phyloP scores from a whole-genome alignment of 2,797 vertebrate genomes.

The Enteromius radiatus region DNA sequence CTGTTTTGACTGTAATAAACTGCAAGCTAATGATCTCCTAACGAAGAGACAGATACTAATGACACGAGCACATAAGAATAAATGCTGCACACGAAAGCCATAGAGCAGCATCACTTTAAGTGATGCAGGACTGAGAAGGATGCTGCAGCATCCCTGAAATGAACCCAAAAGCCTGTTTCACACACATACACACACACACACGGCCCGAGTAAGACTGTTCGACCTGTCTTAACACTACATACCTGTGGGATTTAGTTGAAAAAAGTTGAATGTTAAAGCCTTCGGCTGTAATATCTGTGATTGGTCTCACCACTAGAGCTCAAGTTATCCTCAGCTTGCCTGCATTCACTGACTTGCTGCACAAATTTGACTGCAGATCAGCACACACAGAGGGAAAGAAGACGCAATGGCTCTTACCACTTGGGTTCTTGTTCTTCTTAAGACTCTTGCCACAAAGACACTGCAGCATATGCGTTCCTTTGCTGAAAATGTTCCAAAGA shows the following conservation, averaged over 20 bases:
- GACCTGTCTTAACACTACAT: conserved; percentile 26
- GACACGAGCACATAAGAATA: background rate
- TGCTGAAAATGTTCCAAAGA: conserved; percentile 99
- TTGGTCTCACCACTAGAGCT: conserved; percentile 66
- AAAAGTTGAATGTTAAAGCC: conserved; percentile 76
- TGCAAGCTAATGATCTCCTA: conserved; percentile 30
- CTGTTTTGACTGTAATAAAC: conserved; percentile 41
- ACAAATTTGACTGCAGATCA: conserved; percentile 70
- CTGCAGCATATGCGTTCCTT: conserved; percentile 99
- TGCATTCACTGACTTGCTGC: conserved; percentile 74
- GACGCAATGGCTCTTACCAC: conserved; percentile 89
- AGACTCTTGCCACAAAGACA: conserved; percentile 99
- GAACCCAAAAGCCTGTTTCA: conserved; percentile 61
- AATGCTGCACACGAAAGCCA: conserved; percentile 56
- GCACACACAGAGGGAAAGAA: conserved; percentile 28
- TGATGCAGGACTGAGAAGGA: conserved; percentile 70
- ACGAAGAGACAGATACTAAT: background rate
- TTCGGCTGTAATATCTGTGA: conserved; percentile 63
- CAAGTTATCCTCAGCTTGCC: conserved; percentile 56
- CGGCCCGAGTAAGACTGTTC: conserved; percentile 6
- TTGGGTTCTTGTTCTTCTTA: conserved; percentile 99
- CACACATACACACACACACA: conserved; percentile 49
- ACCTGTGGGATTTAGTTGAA: conserved; percentile 67
- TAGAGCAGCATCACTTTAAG: conserved; percentile 70
- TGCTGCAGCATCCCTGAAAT: conserved; percentile 77